Evolutionary conservation across 2,113 vertebrate species (phyloP).

Genomic region (Pogonocichla stellata): DNA sequence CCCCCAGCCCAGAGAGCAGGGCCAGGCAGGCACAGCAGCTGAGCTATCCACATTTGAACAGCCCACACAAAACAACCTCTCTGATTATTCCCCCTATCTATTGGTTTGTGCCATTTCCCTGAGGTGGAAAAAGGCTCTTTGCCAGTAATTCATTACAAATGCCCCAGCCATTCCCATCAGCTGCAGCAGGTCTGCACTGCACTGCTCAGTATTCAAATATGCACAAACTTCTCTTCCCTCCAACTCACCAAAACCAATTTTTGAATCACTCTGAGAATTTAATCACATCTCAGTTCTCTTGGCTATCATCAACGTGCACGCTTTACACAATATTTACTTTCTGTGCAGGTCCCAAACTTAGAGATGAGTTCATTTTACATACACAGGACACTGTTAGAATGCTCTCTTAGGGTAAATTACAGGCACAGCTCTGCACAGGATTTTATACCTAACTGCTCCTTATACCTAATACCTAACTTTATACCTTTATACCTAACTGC

Average conservation of each 20-base stretch:
- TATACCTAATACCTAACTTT: no score
- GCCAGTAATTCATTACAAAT: constrained; percentile 61
- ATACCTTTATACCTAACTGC: no score
- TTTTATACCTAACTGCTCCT: neutral
- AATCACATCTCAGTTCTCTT: constrained; percentile 34
- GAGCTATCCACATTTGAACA: neutral
- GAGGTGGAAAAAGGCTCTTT: constrained; percentile 45
- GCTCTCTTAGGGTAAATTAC: neutral
- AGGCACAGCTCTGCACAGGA: neutral
- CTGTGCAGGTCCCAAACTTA: neutral
- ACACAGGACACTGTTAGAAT: neutral
- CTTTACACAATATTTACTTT: constrained; percentile 12
- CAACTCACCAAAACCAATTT: constrained; percentile 37
- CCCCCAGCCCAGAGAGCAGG: neutral
- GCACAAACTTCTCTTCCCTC: constrained; percentile 40
- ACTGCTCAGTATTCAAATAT: constrained; percentile 54
- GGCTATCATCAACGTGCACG: neutral
- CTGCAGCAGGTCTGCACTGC: constrained; percentile 33
- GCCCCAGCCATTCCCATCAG: constrained; percentile 46
- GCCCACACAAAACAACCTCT: no score
- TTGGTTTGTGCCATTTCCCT: constrained; percentile 9
- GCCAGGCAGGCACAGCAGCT: neutral
- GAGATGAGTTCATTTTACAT: neutral
- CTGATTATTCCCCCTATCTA: no score
- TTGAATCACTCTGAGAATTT: constrained; percentile 23